Base-by-base conservation (phyloP, 1,140 invertebrate species). In the Musca vetustissima region DNA sequence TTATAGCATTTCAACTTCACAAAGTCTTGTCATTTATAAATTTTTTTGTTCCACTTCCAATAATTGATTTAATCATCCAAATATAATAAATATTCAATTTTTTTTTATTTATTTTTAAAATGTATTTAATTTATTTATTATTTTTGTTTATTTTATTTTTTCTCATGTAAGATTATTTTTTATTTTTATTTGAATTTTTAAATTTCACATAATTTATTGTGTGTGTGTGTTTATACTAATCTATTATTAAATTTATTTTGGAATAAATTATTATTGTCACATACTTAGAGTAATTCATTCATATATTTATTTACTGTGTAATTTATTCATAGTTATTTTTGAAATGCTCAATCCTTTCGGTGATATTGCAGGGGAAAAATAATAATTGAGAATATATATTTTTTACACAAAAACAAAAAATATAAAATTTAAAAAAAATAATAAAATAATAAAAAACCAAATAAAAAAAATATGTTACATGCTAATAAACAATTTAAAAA, bases 251-350 rank as follows among this genome's bases (percentile, higher is more conserved):
- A 50, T 64, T 50, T 68, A 61, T 70, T 68, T 61, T 76, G 73
- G 76, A 80, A 80, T 80, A 80, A 80, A 80, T 80, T 74, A 78
- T 80, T 80, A 80, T 80, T 80, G 78, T 80, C 78, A 77, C 76
- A 77, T 78, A 80, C 78, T 55, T 70, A 77, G 28, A 61, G 57
- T 61, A 36, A 50, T 65, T 25, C 43, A 68, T n/a, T n/a, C n/a
- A n/a, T n/a, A n/a, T 32, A 48, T 57, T 48, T 68, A 49, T 28
- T 43, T 43, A 43, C 49, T 19, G 49, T 13, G 36, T 43, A 43
- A 43, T 43, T 43, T 11, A 9, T 43, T n/a, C n/a, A n/a, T n/a
- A n/a, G 8, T 28, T 59, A 59, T 59, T 32, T 59, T 24, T n/a
- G n/a, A n/a, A 59, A 32, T 59, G 55, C 25, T 59, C 28, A n/a